Base-by-base conservation (phyloP, 2,888 invertebrate genomes). In the Stenotaenia linearis region DNA sequence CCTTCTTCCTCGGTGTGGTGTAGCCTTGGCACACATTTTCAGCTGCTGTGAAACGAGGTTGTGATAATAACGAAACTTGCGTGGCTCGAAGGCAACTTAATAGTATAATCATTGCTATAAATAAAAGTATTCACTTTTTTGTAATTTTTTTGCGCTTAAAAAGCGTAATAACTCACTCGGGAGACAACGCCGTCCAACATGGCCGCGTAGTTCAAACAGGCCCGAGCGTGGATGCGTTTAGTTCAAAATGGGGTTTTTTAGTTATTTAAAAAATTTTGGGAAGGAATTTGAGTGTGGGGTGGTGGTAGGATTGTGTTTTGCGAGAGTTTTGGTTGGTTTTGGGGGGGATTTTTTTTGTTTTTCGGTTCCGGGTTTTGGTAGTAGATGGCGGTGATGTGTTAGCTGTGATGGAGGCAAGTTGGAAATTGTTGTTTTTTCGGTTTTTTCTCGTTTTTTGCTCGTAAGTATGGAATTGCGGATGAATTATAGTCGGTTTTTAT, bases 1-100 rank as follows among this genome's bases (percentile, higher is more conserved):
- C 69, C n/a, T 69, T n/a, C 69, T 69, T 69, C 69, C 25, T 69
- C 69, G 69, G 69, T 69, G 69, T 69, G 69, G 69, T 69, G 69
- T 28, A 69, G 69, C 69, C 69, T 69, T 69, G 69, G 69, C 69
- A 69, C 69, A 69, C 69, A 69, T 69, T 69, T 69, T 69, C 69
- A 69, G 69, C 69, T 69, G 69, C 69, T 28, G 69, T 69, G 69
- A 69, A 69, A 69, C 69, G 69, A 69, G 69, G 69, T 69, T 69
- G 69, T 69, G 69, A 69, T 69, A 69, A 69, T 69, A 69, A 69
- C 69, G 25, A 69, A 69, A 69, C 69, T 69, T 69, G 69, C 69
- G 69, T 69, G 69, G 69, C 69, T 69, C 69, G 69, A 69, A 69
- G 69, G 69, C 69, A 69, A 28, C 69, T 69, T 69, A 25, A 69